Evolutionary conservation across 2,797 vertebrate species (phyloP), one percentile per base, ranked within the genome.

Genomic region (Chaetodon trifasciatus): DNA sequence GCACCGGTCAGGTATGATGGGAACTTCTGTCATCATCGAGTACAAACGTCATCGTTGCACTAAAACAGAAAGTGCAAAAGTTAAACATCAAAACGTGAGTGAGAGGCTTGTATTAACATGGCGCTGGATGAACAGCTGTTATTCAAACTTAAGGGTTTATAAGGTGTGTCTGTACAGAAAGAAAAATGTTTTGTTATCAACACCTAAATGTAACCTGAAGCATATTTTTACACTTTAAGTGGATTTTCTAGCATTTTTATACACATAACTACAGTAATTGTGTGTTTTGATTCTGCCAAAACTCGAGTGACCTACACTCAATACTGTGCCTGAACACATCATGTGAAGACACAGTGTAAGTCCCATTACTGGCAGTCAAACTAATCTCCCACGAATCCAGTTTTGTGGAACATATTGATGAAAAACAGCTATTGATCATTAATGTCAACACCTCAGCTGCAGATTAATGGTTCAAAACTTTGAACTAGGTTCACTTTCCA

Each of bases 31-130:
- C 81, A 67, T 93, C 89, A 95, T 78, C 81, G 87, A 4, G 92
- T 93, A 78, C 94, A 96, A 71, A 95, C 88, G 0, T 95, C 94
- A 61, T 94, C 90, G 21, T 91, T 93, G 84, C 95, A 96, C 94
- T 96, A 91, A 23, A 92, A 91, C 71, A 85, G 47, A 87, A 57
- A 58, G 13, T 11, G 66, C 13, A 70, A 44, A 56, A 15, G 24
- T 61, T 67, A 62, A 65, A 62, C 23, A 16, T 58, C 6, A 32
- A 63, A 68, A 58, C 52, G 37, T 39, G 8, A 77, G 11, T 2
- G 8, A 50, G 24, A 24, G 8, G 15, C 21, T 46, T 16, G 16
- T 15, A 44, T 62, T 53, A n/a, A 57, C 6, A 37, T 6, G 1
- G 4, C 28, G 15, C 10, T 32, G 44, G 24, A 46, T 64, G 8